Conservation (phyloP, 35 echinoderm and acorn worm species). For the Heliocidaris erythrogramma region DNA sequence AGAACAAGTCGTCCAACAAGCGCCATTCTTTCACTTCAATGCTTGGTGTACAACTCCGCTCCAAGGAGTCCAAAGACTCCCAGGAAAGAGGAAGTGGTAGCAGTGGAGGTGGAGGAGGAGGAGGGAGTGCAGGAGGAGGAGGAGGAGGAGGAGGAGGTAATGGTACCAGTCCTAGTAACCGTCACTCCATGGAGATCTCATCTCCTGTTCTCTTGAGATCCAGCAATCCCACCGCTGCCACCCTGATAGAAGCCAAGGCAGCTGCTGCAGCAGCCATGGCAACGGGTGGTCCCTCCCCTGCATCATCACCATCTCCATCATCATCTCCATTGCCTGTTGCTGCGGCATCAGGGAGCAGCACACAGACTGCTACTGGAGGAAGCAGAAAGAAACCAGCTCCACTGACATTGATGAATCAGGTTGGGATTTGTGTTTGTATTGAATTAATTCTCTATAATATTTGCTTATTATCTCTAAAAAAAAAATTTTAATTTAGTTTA, state of each 20-base stretch:
- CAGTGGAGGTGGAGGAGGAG: slow-evolving; percentile 11
- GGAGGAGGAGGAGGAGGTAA: slow-evolving; percentile 18
- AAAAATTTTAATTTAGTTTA: too few relatives aligned
- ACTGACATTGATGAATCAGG: slow-evolving; percentile 63
- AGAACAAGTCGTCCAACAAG: slow-evolving; percentile 84
- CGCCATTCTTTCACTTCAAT: slow-evolving; percentile 87
- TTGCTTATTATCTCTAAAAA: neutral
- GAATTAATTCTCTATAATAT: neutral
- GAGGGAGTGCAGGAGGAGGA: neutral
- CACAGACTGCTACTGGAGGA: slow-evolving; percentile 13
- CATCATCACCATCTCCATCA: slow-evolving; percentile 22
- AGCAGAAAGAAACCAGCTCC: slow-evolving; percentile 75
- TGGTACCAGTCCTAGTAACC: slow-evolving; percentile 56
- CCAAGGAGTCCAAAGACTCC: slow-evolving; percentile 53
- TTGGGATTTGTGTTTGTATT: neutral
- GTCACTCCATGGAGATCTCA: slow-evolving; percentile 98
- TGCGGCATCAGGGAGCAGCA: neutral
- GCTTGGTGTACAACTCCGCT: slow-evolving; percentile 62
- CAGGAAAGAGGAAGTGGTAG: slow-evolving; percentile 21
- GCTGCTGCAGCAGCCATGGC: slow-evolving; percentile 5
- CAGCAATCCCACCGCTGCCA: slow-evolving; percentile 90
- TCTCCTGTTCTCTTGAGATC: slow-evolving; percentile 86
- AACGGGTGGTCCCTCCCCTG: slow-evolving; percentile 34
- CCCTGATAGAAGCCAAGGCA: slow-evolving; percentile 65
- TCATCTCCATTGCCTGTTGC: slow-evolving; percentile 37